Base-by-base conservation (phyloP, 2,797 vertebrate genomes). In the Protonibea diacanthus region DNA sequence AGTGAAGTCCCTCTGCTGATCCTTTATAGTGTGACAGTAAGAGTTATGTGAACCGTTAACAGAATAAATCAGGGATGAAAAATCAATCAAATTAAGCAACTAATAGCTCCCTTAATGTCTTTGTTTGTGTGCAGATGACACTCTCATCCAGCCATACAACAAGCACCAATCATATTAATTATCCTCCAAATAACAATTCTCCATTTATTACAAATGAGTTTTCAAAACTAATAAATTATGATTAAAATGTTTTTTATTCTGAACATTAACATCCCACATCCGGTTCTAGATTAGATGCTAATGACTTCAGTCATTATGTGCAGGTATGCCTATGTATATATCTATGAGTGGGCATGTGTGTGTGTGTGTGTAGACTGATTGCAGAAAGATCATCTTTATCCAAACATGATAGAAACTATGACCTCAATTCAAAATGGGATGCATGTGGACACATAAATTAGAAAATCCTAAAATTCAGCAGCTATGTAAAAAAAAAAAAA, bases 11-110 rank as follows among this genome's bases (percentile, higher is more conserved):
- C 38, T 81, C 64, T 61, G 81, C 74, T 58, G 47, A 76, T 65
- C 56, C 59, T 84, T 83, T 84, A 60, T 60, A 38, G 61, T 33
- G 11, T 80, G 82, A 85, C 73, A 84, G 67, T 74, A 58, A 74
- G 83, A 93, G 79, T 88, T 83, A 79, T 89, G 83, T 85, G 88
- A 92, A 78, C 60, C 60, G 66, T 83, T 88, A 87, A 89, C 73
- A 71, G 82, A 92, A 91, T 89, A 88, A 93, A 94, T 94, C 91
- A 92, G 58, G 82, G 81, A 83, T 88, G 89, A 93, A 93, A 92
- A 90, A 94, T 93, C 88, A 89, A 91, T 93, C 91, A 93, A 94
- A 94, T 94, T 85, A 93, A 79, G 88, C 84, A 89, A 84, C 87
- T 92, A 93, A 94, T 92, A 90, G 91, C 86, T 87, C 71, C 33